phyloP scores from a whole-genome alignment of 2,797 vertebrate genomes.

The Chloroceryle inda region DNA sequence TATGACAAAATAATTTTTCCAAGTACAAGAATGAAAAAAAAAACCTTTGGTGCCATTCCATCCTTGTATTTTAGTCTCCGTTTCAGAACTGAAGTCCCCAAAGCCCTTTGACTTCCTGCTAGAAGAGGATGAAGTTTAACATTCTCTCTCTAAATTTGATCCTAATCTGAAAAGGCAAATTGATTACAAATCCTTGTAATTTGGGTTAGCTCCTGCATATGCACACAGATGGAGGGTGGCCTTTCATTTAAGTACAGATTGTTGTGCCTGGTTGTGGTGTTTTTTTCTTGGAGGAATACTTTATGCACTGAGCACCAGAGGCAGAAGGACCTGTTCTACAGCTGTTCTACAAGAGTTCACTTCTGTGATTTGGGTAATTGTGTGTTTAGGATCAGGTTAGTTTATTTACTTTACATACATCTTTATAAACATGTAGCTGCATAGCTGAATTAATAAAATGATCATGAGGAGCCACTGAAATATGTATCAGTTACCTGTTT shows the following conservation, averaged over 20 bases:
- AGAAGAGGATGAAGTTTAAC: conserved; percentile 40
- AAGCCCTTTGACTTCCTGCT: conserved; percentile 59
- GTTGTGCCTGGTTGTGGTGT: not conserved
- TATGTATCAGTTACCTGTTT: not conserved
- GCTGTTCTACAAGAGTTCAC: not conserved
- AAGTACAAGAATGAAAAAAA: not conserved
- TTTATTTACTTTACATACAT: not conserved
- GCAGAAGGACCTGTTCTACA: not conserved
- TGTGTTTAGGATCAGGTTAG: not conserved
- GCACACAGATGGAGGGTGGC: not conserved
- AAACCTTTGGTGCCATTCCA: not conserved
- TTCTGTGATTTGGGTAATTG: not conserved
- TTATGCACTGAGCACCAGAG: not conserved
- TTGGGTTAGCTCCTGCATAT: not conserved
- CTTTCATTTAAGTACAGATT: not conserved
- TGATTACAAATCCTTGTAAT: conserved; percentile 40
- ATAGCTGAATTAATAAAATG: not conserved
- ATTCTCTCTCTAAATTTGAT: conserved; percentile 56
- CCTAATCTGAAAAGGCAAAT: conserved; percentile 49
- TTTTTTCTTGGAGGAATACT: not conserved
- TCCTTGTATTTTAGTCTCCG: not conserved
- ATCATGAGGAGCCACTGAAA: not conserved
- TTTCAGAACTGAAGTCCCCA: conserved; percentile 46
- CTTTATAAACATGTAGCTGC: not conserved
- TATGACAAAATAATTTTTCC: not conserved